A percentile compares a stretch with the other conserved stretches of the same genome.
Evolutionary conservation across 2,888 invertebrate genomes (phyloP).

Genomic region (Allophyes oxyacanthae): DNA sequence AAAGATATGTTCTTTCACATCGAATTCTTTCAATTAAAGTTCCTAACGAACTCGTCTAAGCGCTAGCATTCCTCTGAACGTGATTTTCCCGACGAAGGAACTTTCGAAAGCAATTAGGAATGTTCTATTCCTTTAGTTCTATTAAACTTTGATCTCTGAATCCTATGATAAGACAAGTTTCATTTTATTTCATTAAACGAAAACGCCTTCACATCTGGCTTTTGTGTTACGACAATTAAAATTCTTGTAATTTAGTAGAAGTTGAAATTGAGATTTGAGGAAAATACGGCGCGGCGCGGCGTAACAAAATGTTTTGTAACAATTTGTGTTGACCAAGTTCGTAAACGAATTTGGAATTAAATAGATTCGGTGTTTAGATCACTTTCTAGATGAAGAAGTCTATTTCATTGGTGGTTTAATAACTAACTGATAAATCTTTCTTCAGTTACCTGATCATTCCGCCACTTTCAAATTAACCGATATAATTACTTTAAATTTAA

Average conservation of each 20-base stretch:
- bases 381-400: no score
- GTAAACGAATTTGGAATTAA: background rate
- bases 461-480: no score
- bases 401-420: no score
- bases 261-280: slow-evolving; percentile 9
- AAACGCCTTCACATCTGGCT: slow-evolving; percentile 20
- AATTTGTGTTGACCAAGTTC: slow-evolving; percentile 9
- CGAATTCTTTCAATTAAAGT: slow-evolving; percentile 55
- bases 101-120: slow-evolving; percentile 61
- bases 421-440: no score
- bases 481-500: no score
- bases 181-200: slow-evolving; percentile 49
- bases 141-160: slow-evolving; percentile 57
- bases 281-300: background rate
- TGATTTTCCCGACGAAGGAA: slow-evolving; percentile 48
- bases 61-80: slow-evolving; percentile 49
- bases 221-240: slow-evolving; percentile 36
- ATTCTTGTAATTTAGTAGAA: slow-evolving; percentile 26
- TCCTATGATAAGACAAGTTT: slow-evolving; percentile 54
- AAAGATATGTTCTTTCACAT: slow-evolving; percentile 18
- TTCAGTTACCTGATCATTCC: no score
- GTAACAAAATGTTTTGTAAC: slow-evolving; percentile 10
- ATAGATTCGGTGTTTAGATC: no score
- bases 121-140: slow-evolving; percentile 51
- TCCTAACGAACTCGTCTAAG: slow-evolving; percentile 51